Percentiles rank a stretch among this genome's conserved stretches.
These are phyloP conservation scores for Palythoa caribaeorum DNA, from an alignment of 92 coral and sea anemone species.

Conservation along the genomic window DNA sequence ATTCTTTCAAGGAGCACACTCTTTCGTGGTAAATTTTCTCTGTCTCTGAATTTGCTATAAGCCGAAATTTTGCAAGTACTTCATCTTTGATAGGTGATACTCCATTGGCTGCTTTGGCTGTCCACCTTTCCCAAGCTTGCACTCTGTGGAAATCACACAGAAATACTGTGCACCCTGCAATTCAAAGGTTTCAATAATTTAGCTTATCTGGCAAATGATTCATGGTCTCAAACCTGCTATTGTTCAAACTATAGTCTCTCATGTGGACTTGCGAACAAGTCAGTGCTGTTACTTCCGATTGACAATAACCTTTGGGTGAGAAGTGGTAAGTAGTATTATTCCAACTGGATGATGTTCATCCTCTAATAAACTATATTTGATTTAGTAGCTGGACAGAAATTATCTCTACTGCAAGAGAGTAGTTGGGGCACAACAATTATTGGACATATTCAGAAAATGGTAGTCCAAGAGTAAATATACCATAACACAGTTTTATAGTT, in stretches of 20 bases:
- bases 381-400: neutral
- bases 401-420: neutral
- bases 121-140: slow-evolving; percentile 31
- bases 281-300: neutral
- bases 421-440: neutral
- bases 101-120: slow-evolving; percentile 47
- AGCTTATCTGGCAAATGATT: neutral
- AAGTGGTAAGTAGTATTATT: slow-evolving; percentile 12
- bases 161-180: slow-evolving; percentile 27
- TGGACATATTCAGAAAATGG: neutral
- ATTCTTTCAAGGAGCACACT: neutral
- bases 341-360: neutral
- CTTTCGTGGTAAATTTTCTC: neutral
- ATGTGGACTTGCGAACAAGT: neutral
- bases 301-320: neutral
- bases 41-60: slow-evolving; percentile 41
- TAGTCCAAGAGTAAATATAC: neutral
- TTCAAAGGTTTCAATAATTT: slow-evolving; percentile 11
- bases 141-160: slow-evolving; percentile 19
- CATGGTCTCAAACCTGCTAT: no score
- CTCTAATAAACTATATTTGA: neutral
- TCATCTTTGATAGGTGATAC: slow-evolving; percentile 49
- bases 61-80: slow-evolving; percentile 47
- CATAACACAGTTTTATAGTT: neutral
- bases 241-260: neutral